These are phyloP conservation scores for Eutrigla gurnardus DNA, from an alignment of 2,797 vertebrate species.

Conservation along the genomic window DNA sequence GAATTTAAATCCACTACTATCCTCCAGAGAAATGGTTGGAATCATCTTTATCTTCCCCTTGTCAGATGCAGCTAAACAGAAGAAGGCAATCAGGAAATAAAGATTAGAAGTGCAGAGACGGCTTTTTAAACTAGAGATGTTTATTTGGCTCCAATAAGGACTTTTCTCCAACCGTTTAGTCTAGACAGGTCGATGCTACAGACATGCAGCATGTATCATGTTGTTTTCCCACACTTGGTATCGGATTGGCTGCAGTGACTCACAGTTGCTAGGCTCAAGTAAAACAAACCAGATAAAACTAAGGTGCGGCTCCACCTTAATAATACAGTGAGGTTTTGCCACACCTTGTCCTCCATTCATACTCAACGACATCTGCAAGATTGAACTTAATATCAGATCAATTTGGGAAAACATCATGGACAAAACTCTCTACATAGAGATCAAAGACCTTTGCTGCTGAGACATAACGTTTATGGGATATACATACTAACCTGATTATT, in stretches of 20 bases:
- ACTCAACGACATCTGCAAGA: not conserved
- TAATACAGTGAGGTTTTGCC: slow-evolving; percentile 32
- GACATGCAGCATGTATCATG: not conserved
- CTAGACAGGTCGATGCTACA: not conserved
- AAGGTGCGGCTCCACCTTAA: slow-evolving; percentile 63
- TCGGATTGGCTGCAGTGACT: slow-evolving; percentile 38
- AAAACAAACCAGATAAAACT: slow-evolving; percentile 63
- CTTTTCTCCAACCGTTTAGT: not conserved
- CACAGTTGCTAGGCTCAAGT: slow-evolving; percentile 55
- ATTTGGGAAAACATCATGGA: slow-evolving; percentile 3
- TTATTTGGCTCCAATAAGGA: not conserved
- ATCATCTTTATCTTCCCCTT: not conserved
- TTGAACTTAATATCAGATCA: slow-evolving; percentile 1
- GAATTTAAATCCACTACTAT: not conserved
- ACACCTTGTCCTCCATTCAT: slow-evolving; percentile 59
- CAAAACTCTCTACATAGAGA: not conserved
- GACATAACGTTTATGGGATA: not conserved
- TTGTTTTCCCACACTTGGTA: slow-evolving; percentile 2
- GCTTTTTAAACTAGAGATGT: not conserved
- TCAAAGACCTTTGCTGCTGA: not conserved
- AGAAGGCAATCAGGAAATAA: not conserved
- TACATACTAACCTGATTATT: not conserved
- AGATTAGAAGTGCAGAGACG: not conserved
- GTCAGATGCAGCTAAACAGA: slow-evolving; percentile 19
- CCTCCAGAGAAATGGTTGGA: not conserved